phyloP scores from a whole-genome alignment of 2,888 invertebrate genomes.

The Eucera pruinosa region DNA sequence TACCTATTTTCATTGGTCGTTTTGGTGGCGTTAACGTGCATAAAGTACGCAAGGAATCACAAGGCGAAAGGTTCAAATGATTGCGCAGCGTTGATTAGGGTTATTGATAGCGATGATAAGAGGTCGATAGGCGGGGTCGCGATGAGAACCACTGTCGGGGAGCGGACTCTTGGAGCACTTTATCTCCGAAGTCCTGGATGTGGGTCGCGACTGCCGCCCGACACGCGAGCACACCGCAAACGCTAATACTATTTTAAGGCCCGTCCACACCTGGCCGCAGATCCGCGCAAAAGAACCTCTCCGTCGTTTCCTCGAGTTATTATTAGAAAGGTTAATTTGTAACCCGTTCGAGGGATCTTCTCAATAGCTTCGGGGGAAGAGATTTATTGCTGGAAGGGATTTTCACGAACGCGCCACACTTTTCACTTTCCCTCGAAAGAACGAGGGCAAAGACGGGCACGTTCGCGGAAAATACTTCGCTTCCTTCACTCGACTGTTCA shows the following conservation, averaged over 20 bases:
- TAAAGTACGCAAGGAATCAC: no score
- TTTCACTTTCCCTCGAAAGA: slow-evolving; percentile 64
- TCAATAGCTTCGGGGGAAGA: neutral
- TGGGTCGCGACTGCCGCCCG: slow-evolving; percentile 83
- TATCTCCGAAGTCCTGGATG: slow-evolving; percentile 80
- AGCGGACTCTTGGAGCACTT: slow-evolving; percentile 80
- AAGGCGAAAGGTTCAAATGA: no score
- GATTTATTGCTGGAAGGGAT: slow-evolving; percentile 35
- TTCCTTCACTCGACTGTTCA: slow-evolving; percentile 38
- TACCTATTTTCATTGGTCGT: no score
- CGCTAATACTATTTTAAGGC: slow-evolving; percentile 72
- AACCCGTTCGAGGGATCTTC: slow-evolving; percentile 14
- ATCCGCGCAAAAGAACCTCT: neutral
- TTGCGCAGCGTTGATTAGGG: neutral
- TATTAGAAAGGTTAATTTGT: slow-evolving; percentile 17
- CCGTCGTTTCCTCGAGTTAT: neutral
- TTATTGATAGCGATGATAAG: slow-evolving; percentile 39
- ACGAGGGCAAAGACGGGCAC: slow-evolving; percentile 40
- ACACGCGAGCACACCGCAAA: slow-evolving; percentile 76
- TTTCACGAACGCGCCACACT: slow-evolving; percentile 46
- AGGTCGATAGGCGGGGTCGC: slow-evolving; percentile 78
- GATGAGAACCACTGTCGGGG: slow-evolving; percentile 81
- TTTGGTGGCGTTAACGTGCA: no score
- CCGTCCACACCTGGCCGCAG: slow-evolving; percentile 77
- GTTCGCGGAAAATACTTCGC: slow-evolving; percentile 56